Evolutionary conservation across 2,888 invertebrate genomes (phyloP), one percentile per base, ranked within the genome.

Genomic region (Hypomecis punctinalis): DNA sequence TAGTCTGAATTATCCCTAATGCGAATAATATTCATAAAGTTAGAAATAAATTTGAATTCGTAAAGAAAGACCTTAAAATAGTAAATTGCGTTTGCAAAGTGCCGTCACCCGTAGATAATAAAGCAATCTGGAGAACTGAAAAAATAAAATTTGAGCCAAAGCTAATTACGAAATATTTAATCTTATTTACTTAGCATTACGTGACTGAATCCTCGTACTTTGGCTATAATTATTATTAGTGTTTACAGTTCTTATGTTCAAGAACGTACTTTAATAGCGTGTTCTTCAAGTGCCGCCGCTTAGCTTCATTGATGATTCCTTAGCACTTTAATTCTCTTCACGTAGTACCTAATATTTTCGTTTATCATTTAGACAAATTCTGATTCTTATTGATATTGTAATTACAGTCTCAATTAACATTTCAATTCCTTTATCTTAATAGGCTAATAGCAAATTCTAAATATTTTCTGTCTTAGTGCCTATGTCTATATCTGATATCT

Each of bases 151-250:
- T 23, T 23, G 33, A 33, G 47, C 47, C 9, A 10, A 33, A 9
- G 23, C 23, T 13, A 46, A 8, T 23, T 46, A 8, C 1, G 8
- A 46, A 46, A 35, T 33, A 5, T 37, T 36, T 51, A 51, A 39
- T 39, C 5, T 7, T 9, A 39, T 5, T 39, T 36, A 36, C 9
- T 11, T n/a, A 33, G 42, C 11, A 13, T 45, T 43, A 45, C 45
- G 55, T 55, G 55, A 55, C 55, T 45, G 55, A 46, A 45, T 46
- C 7, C 11, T 45, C 55, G 55, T 55, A 55, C 13, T 13, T n/a
- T 9, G 10, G 8, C 7, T 46, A 8, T 6, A 23, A 4, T 23
- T 46, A 39, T 33, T 6, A 8, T 33, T 33, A 7, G 4, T n/a
- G 35, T 35, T 33, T 13, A 40, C 52, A 40, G 2, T 40, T 40